These are phyloP conservation scores for Alcis repandata DNA, from an alignment of 2,888 invertebrate species.

Conservation along the genomic window DNA sequence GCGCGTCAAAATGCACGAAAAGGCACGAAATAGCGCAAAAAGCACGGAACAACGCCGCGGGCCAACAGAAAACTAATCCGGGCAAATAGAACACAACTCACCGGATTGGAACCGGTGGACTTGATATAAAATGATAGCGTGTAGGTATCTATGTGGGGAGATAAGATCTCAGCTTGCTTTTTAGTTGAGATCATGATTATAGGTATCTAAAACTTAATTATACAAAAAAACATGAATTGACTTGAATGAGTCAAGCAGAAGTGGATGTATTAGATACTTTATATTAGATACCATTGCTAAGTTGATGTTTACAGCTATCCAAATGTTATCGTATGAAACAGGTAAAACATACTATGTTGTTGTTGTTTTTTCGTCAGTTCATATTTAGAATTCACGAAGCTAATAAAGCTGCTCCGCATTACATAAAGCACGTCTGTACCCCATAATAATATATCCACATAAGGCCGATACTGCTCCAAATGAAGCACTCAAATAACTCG, in stretches of 20 bases:
- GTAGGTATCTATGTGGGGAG: no score
- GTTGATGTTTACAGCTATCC: no score
- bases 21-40: slow-evolving; percentile 26
- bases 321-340: no score
- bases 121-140: slow-evolving; percentile 1
- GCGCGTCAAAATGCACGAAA: slow-evolving; percentile 45
- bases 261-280: no score
- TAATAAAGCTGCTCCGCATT: background rate
- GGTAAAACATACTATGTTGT: no score
- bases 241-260: no score
- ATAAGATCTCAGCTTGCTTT: background rate
- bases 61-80: slow-evolving; percentile 43
- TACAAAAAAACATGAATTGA: no score
- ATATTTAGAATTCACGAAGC: background rate
- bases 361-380: background rate
- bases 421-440: background rate
- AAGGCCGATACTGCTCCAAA: slow-evolving; percentile 5
- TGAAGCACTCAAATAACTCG: slow-evolving; percentile 34
- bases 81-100: slow-evolving; percentile 29
- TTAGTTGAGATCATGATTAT: background rate
- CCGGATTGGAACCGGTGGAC: slow-evolving; percentile 1
- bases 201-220: no score
- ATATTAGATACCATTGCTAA: no score
- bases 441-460: slow-evolving; percentile 11
- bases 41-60: slow-evolving; percentile 12